Conservation (phyloP, 1,140 invertebrate species). For the Cyphomyrmex costatus region DNA sequence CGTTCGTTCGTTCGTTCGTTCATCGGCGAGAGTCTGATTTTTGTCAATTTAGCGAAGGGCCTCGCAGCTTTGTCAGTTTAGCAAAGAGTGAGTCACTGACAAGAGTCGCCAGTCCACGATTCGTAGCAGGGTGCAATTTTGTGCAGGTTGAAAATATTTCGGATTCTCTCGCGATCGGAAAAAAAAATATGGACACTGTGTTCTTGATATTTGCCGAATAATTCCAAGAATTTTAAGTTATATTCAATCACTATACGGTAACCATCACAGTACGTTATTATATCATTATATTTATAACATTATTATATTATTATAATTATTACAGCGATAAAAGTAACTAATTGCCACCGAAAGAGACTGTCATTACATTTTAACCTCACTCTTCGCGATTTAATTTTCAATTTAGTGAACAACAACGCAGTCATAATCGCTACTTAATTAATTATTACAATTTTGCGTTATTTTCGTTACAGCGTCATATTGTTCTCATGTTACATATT, state of each 20-base stretch:
- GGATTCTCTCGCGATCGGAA: background rate
- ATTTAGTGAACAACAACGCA: constrained; percentile 1
- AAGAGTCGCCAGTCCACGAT: background rate
- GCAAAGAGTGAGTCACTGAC: background rate
- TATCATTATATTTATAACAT: background rate
- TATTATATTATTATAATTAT: constrained; percentile 29
- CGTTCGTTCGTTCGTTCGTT: constrained; percentile 15
- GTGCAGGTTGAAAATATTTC: background rate
- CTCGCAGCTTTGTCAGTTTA: constrained; percentile 8
- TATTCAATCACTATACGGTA: background rate
- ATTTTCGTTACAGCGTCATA: background rate
- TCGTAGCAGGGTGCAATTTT: background rate
- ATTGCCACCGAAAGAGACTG: background rate
- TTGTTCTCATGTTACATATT: constrained; percentile 33
- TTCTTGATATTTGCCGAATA: background rate
- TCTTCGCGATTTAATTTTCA: constrained; percentile 29
- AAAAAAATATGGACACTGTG: background rate
- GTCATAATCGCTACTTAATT: constrained; percentile 25
- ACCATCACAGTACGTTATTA: background rate
- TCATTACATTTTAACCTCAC: background rate
- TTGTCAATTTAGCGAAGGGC: constrained; percentile 2
- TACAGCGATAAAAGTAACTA: background rate
- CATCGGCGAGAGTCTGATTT: background rate
- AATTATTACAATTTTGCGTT: constrained; percentile 24
- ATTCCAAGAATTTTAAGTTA: background rate